These are phyloP conservation scores for Drosophila ustulata DNA, from an alignment of 2,888 invertebrate species.

Conservation along the genomic window DNA sequence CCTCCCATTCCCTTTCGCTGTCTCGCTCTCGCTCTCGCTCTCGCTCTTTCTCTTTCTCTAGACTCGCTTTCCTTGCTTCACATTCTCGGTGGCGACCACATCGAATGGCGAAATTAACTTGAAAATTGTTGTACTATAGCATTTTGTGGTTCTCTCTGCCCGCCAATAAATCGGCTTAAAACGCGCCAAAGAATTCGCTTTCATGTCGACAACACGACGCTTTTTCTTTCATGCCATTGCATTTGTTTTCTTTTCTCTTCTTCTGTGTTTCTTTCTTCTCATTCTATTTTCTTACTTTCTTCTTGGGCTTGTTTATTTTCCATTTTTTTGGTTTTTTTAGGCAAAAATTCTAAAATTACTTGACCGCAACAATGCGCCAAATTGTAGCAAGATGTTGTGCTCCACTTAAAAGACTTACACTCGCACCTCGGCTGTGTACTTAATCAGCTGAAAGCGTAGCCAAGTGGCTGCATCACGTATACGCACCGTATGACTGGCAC, in stretches of 20 bases:
- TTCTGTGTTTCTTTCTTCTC: conserved; percentile 8
- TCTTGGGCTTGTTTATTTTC: conserved; percentile 23
- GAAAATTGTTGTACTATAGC: conserved; percentile 50
- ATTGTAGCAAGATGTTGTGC: conserved; percentile 65
- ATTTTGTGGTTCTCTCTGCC: conserved; percentile 56
- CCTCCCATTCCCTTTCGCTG: neutral
- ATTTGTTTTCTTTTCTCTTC: conserved; percentile 52
- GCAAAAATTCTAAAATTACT: conserved; percentile 62
- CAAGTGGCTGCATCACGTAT: conserved; percentile 53
- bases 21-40: neutral
- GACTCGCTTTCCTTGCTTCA: conserved; percentile 1
- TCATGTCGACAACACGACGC: conserved; percentile 50
- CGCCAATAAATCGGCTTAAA: conserved; percentile 66
- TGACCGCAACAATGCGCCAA: conserved; percentile 73
- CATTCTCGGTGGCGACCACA: conserved; percentile 15
- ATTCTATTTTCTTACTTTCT: conserved; percentile 2
- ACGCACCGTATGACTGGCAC: conserved; percentile 39
- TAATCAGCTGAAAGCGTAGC: conserved; percentile 75
- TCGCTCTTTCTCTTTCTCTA: neutral
- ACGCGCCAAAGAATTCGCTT: conserved; percentile 66
- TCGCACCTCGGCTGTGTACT: conserved; percentile 50
- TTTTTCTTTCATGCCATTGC: conserved; percentile 66
- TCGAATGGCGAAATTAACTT: conserved; percentile 52
- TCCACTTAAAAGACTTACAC: conserved; percentile 29
- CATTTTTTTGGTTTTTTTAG: conserved; percentile 21